Base-by-base conservation (phyloP, 2,113 vertebrate genomes). In the Struthio camelus region DNA sequence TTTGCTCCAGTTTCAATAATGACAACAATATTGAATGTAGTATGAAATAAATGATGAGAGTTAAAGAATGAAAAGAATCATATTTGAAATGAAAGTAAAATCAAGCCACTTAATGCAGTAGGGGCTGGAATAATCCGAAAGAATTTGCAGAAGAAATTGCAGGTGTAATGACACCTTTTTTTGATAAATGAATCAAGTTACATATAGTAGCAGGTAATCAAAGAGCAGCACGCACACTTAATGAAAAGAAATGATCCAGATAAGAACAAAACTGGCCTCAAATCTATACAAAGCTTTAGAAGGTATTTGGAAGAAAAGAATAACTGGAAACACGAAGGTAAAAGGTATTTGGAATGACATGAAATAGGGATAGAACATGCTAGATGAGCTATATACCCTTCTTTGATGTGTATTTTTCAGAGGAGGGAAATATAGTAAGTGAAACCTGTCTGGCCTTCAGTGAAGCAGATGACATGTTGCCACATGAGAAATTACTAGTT, bases 391-490 rank as follows among this genome's bases (percentile, higher is more conserved):
- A 22, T 87, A 46, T 78, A 66, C 89, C 44, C 87, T 77, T 87
- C 53, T 93, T 70, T 77, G 82, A 78, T 67, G 70, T 14, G 12
- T 70, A 66, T 83, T 93, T 85, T 94, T 88, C 59, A 75, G 67
- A 46, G 59, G 42, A 66, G 59, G 53, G 76, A 94, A 96, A 77
- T 62, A 46, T 46, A 71, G 62, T 87, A 95, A 85, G 80, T 87
- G 67, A 93, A 95, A 96, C 62, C 51, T 61, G 64, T 96, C 93
- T 80, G 66, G 36, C 86, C 85, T 96, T 89, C 92, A 96, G 59
- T 94, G 93, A 95, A 94, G 92, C 79, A 93, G 87, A 90, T 93
- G 96, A 96, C 85, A 85, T 73, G 71, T 89, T 96, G 92, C 89
- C 95, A 88, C 93, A 92, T 64, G 90, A 96, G 96, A 93, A 95